Evolutionary conservation across 2,113 vertebrate genomes (phyloP).

Genomic region (Rhegmatorhina hoffmannsi): DNA sequence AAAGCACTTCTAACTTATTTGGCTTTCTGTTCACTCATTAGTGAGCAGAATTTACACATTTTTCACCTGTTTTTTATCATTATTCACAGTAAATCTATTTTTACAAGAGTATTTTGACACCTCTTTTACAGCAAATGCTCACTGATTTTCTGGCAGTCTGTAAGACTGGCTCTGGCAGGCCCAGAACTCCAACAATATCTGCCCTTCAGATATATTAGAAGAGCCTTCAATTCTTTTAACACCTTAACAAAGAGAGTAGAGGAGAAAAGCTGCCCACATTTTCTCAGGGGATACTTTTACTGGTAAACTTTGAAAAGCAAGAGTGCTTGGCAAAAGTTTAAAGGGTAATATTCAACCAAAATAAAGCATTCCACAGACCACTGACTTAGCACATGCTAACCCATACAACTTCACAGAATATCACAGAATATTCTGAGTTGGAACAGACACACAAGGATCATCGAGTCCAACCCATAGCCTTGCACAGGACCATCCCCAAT

Average conservation of each 20-base stretch:
- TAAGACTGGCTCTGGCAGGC: background rate
- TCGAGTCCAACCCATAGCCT: background rate
- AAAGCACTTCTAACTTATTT: background rate
- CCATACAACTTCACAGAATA: background rate
- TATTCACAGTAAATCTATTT: constrained; percentile 44
- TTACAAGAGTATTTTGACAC: constrained; percentile 56
- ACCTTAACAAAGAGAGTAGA: background rate
- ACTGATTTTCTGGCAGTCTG: constrained; percentile 26
- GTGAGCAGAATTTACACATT: background rate
- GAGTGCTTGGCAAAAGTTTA: background rate
- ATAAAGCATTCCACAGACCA: background rate
- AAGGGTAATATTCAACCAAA: background rate
- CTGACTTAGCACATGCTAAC: background rate
- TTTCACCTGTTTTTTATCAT: constrained; percentile 51
- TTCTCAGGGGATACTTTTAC: background rate
- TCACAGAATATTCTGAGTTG: background rate
- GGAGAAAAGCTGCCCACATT: background rate
- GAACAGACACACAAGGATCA: background rate
- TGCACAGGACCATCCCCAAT: background rate
- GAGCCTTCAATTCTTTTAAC: background rate
- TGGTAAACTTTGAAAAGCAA: background rate
- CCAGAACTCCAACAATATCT: background rate
- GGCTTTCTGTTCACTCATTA: constrained; percentile 3
- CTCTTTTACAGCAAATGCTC: constrained; percentile 34
- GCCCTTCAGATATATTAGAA: background rate